A percentile compares a stretch with the other conserved stretches of the same genome.
Evolutionary conservation across 2,113 vertebrate species (phyloP).

Genomic region (Notarius lentiginosus): DNA sequence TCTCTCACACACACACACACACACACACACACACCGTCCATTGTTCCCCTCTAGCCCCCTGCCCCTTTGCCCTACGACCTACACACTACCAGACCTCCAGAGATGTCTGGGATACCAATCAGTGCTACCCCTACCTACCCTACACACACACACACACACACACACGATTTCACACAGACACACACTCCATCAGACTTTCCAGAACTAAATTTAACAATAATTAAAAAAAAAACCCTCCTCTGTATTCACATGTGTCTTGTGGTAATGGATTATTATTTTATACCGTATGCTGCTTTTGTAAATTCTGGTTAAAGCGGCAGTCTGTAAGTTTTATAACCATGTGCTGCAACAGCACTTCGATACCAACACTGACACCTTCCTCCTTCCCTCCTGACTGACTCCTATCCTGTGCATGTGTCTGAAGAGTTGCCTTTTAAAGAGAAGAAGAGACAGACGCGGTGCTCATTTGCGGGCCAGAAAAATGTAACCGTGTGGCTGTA

Average conservation of each 20-base stretch:
- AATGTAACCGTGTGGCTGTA: neutral
- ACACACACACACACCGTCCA: slow-evolving; percentile 47
- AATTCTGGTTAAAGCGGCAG: neutral
- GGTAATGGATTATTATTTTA: neutral
- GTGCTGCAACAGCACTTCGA: neutral
- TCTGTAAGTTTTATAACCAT: neutral
- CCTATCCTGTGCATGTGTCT: neutral
- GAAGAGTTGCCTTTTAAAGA: neutral
- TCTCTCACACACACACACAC: slow-evolving; percentile 48
- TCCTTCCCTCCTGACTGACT: neutral
- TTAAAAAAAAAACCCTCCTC: neutral
- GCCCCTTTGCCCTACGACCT: slow-evolving; percentile 42
- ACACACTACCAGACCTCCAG: slow-evolving; percentile 37
- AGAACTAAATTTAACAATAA: neutral
- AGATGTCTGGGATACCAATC: slow-evolving; percentile 44
- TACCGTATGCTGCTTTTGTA: neutral
- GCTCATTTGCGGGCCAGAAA: neutral
- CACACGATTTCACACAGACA: neutral
- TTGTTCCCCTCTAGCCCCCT: slow-evolving; percentile 35
- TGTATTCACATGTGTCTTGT: neutral
- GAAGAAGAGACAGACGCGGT: neutral
- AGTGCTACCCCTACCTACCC: slow-evolving; percentile 9
- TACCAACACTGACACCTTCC: neutral
- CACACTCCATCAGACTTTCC: slow-evolving; percentile 2
- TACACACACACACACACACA: slow-evolving; percentile 11